Evolutionary conservation across 37 sponge, comb jelly and placozoan genomes (phyloP), one percentile per base, ranked within the genome.

Genomic region (Trichoplax adhaerens): DNA sequence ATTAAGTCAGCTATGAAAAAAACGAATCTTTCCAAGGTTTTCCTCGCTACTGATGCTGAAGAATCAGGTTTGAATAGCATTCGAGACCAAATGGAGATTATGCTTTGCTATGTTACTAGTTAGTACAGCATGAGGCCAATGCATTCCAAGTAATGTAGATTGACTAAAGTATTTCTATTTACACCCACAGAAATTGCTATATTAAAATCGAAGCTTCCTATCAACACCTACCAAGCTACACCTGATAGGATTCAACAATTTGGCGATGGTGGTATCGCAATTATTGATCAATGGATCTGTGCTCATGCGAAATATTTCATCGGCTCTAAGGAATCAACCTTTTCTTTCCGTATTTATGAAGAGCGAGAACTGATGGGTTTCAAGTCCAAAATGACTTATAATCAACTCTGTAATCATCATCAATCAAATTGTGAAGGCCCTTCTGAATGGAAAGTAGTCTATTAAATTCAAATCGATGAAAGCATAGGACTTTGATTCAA

Each of bases 281-380:
- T 94, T 50, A 84, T 94, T 72, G 95, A 94, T 78, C 95, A 94
- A 56, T 94, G 95, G 95, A 94, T 94, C 73, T 77, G 85, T 52
- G 76, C 83, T 54, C 84, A 90, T 77, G 85, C 79, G 10, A 64
- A 65, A 47, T 79, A 81, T 65, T 84, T 84, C 62, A 62, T 12
- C 68, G 94, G 95, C 2, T 81, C 83, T 72, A n/a, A 68, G 53
- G 77, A 85, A 52, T 94, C 95, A 1, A 94, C 95, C 1, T 90
- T 94, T 56, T 83, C 95, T 0, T 90, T 85, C 73, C 85, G 95
- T 58, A 94, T 94, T 64, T 73, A 81, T 3, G 95, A 94, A 57
- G 95, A 94, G 50, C 78, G 95, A 0, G 86, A 87, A 83, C 52
- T 94, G 65, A 78, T 86, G 88, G 85, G 91, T 2, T 84, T 94